These are phyloP conservation scores for Tachyglossus aculeatus DNA, from an alignment of 2,797 vertebrate species.

Conservation along the genomic window DNA sequence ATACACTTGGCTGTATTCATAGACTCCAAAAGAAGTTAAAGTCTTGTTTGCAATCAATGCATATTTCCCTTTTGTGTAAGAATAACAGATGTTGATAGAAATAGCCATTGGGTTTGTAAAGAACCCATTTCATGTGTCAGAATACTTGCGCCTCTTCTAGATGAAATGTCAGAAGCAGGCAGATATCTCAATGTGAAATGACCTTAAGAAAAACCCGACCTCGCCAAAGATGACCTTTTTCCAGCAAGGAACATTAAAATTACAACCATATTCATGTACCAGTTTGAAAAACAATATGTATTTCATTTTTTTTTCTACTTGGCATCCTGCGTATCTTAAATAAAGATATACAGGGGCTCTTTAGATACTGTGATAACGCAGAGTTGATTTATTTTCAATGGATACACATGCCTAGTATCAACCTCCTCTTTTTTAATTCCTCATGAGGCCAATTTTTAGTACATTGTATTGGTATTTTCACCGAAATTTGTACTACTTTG, in stretches of 20 bases:
- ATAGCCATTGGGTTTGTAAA: conserved; percentile 74
- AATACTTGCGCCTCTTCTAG: conserved; percentile 68
- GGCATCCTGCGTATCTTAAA: conserved; percentile 67
- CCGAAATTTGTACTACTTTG: conserved; percentile 66
- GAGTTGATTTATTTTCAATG: conserved; percentile 67
- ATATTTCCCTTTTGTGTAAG: conserved; percentile 65
- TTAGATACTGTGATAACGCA: conserved; percentile 12
- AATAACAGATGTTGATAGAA: conserved; percentile 76
- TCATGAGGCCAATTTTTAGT: conserved; percentile 56
- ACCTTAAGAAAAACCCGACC: conserved; percentile 76
- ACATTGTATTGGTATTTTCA: conserved; percentile 65
- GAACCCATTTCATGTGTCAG: conserved; percentile 78
- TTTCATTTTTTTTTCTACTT: conserved; percentile 53
- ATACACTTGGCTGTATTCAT: conserved; percentile 1
- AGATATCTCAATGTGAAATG: conserved; percentile 75
- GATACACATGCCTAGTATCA: conserved; percentile 51
- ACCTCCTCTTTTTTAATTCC: conserved; percentile 63
- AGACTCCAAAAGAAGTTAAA: conserved; percentile 42
- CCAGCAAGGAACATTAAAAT: conserved; percentile 74
- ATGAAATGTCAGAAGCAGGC: conserved; percentile 75
- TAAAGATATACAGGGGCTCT: conserved; percentile 58
- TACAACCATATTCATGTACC: conserved; percentile 72
- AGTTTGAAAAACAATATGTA: conserved; percentile 70
- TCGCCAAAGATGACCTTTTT: conserved; percentile 76
- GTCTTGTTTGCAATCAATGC: conserved; percentile 71